These are phyloP conservation scores for Diplazon laetatorius DNA, from an alignment of 2,888 invertebrate species.

Conservation along the genomic window DNA sequence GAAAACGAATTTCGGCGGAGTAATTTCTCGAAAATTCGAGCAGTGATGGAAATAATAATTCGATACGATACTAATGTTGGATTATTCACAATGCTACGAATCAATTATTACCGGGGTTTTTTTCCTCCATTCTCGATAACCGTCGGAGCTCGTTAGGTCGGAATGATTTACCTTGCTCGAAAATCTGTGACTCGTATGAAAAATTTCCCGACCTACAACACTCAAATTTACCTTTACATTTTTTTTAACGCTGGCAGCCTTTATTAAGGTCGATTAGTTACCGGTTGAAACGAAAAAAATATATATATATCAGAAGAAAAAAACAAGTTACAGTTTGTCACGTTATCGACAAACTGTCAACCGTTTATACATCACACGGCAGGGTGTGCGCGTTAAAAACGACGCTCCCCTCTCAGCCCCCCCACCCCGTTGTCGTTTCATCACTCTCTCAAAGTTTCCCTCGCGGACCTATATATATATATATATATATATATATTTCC, in stretches of 20 bases:
- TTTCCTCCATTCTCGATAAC: too few relatives aligned
- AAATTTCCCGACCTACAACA: not conserved
- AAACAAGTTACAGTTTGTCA: conserved; percentile 17
- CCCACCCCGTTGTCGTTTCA: not conserved
- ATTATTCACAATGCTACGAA: too few relatives aligned
- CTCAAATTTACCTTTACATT: not conserved
- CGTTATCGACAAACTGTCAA: conserved; percentile 26
- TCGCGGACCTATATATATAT: not conserved
- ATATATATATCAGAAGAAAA: not conserved
- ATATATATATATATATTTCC: not conserved
- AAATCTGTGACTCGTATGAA: not conserved
- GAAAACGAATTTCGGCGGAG: too few relatives aligned
- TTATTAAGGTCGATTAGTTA: conserved; percentile 15
- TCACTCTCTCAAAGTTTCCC: conserved; percentile 11
- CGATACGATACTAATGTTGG: too few relatives aligned
- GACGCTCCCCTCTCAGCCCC: not conserved
- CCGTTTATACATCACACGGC: conserved; percentile 17
- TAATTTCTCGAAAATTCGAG: too few relatives aligned
- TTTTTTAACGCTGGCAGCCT: conserved; percentile 3
- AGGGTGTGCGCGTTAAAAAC: conserved; percentile 14
- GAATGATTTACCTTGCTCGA: not conserved
- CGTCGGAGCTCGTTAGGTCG: too few relatives aligned
- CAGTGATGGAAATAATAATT: too few relatives aligned
- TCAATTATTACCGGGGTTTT: too few relatives aligned
- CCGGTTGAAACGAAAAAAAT: not conserved